These are phyloP conservation scores for Alectura lathami DNA, from an alignment of 2,113 vertebrate species.

Conservation along the genomic window DNA sequence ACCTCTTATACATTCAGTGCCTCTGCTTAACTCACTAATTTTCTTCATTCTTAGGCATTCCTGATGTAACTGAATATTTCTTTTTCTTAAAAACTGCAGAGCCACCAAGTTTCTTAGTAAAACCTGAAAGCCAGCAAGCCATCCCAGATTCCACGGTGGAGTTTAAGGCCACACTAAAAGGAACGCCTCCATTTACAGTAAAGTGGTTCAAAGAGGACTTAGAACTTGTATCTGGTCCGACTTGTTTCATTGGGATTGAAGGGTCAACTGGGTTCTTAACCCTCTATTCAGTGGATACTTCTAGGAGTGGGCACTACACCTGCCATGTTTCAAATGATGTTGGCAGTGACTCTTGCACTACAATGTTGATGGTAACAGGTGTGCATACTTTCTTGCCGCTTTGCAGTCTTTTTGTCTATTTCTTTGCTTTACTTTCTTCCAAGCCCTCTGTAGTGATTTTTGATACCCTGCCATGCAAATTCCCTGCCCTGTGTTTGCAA, in stretches of 20 bases:
- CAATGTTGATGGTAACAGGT: slow-evolving; percentile 89
- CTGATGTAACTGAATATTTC: slow-evolving; percentile 44
- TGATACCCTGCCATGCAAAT: neutral
- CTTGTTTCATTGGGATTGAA: slow-evolving; percentile 91
- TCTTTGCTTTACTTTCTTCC: neutral
- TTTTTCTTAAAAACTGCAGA: slow-evolving; percentile 84
- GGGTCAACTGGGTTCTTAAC: slow-evolving; percentile 90
- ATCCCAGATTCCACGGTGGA: slow-evolving; percentile 89
- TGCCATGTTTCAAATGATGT: slow-evolving; percentile 96
- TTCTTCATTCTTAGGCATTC: slow-evolving; percentile 40
- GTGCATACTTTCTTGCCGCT: slow-evolving; percentile 65
- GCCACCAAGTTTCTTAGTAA: slow-evolving; percentile 90
- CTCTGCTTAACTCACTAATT: neutral
- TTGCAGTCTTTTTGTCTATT: neutral
- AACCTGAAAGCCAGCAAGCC: slow-evolving; percentile 86
- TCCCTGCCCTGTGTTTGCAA: neutral
- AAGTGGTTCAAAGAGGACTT: slow-evolving; percentile 96
- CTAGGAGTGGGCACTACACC: slow-evolving; percentile 89
- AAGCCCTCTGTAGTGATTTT: slow-evolving; percentile 35
- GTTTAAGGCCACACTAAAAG: slow-evolving; percentile 90
- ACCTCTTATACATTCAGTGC: neutral
- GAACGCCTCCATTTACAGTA: slow-evolving; percentile 91
- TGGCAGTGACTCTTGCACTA: slow-evolving; percentile 91
- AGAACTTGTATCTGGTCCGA: slow-evolving; percentile 89
- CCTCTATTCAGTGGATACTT: slow-evolving; percentile 88